Base-by-base conservation (phyloP, 35 echinoderm and acorn worm species). In the Ophioderma brevispina region DNA sequence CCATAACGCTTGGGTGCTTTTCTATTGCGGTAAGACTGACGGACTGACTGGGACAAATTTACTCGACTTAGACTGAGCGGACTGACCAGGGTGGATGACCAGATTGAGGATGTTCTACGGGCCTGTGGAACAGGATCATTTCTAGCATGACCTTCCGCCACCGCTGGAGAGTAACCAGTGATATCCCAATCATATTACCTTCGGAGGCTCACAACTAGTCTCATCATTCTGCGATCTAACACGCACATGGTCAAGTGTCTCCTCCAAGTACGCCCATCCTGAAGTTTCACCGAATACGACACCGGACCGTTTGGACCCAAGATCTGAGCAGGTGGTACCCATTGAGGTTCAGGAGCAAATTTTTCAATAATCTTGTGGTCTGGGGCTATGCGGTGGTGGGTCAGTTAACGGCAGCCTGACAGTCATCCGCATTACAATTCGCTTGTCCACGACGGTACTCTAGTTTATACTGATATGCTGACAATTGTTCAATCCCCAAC, bases 161-260 rank as follows among this genome's bases (percentile, higher is more conserved):
- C 46, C 46, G 8, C 21, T 52, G 46, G 46, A 52, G 8, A n/a
- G n/a, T n/a, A 11, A 21, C 8, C 8, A 52, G 46, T 11, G 21
- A 52, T 11, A 52, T 52, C 46, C 46, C 46, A 52, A 8, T 52
- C 46, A 52, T 8, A 52, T 52, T 21, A 8, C 8, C 8, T 11
- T 52, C 46, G 21, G 8, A 21, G 21, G 8, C 46, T 52, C 21
- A 21, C 21, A 21, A 8, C 21, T 52, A 41, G 8, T 21, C 49
- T 38, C 32, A 21, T 4, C 81, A 52, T 32, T 39, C 17, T 49
- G 19, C 43, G 13, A 35, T 46, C 76, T 30, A 19, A 33, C 31
- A 35, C 76, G 31, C n/a, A 89, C 15, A 40, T 89, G 77, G 32
- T 89, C 87, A 30, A 80, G 63, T 89, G 41, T 55, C 87, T 32